phyloP scores from a whole-genome alignment of 2,113 vertebrate genomes.

The Phocoena sinus region DNA sequence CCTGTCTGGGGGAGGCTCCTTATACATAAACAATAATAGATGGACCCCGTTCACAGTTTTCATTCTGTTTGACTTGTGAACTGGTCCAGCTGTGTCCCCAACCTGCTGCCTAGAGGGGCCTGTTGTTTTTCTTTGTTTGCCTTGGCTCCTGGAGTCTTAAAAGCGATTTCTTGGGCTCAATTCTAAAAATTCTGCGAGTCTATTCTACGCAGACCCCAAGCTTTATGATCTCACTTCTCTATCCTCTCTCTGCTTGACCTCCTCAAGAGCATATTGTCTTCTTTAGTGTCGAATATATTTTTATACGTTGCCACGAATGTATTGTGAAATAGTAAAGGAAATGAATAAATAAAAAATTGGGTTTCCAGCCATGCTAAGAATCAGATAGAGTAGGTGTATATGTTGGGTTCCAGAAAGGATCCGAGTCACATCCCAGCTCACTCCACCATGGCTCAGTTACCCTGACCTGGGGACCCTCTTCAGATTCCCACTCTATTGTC shows the following conservation, averaged over 20 bases:
- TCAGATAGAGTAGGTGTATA: background rate
- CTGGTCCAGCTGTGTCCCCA: background rate
- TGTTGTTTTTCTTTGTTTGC: background rate
- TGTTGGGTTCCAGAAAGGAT: background rate
- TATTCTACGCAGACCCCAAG: background rate
- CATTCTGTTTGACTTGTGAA: background rate
- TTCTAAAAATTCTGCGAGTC: background rate
- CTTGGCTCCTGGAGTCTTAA: background rate
- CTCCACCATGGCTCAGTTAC: background rate
- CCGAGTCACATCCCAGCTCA: background rate
- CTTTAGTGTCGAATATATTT: background rate
- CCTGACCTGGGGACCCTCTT: background rate
- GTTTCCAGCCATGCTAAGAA: background rate
- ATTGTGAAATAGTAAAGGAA: background rate
- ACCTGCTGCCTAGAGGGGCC: background rate
- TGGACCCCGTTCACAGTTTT: background rate
- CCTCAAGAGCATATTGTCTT: background rate
- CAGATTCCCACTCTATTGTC: background rate
- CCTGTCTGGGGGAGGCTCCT: background rate
- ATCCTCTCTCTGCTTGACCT: background rate
- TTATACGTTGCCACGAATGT: background rate
- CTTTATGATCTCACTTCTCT: background rate
- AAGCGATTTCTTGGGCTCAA: background rate
- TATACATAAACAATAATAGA: background rate
- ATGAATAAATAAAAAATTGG: background rate